Conservation (phyloP, 1,140 invertebrate species). For the Trichomalopsis sarcophagae region DNA sequence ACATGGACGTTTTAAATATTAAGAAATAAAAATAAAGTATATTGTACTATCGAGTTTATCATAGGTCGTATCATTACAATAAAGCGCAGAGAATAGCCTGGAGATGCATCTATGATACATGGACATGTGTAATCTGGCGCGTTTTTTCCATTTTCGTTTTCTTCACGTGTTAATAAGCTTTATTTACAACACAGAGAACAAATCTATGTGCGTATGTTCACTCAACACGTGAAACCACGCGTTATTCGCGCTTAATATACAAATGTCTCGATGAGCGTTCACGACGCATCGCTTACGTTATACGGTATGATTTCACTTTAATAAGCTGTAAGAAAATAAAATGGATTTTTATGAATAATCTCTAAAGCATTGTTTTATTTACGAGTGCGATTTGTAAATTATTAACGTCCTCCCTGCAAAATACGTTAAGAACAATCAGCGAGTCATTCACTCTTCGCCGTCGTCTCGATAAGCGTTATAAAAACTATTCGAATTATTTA, state of each 20-base stretch:
- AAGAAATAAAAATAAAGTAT: conserved; percentile 35
- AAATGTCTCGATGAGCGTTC: neutral
- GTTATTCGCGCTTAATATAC: neutral
- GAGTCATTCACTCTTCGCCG: too few species aligned
- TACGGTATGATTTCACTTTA: conserved; percentile 1
- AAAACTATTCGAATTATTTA: neutral
- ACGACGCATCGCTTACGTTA: neutral
- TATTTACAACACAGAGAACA: neutral
- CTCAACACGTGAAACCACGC: neutral
- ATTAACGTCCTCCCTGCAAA: neutral
- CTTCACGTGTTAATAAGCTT: neutral
- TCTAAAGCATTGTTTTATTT: neutral
- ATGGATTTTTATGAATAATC: conserved; percentile 20
- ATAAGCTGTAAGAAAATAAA: conserved; percentile 12
- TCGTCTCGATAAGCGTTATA: too few species aligned
- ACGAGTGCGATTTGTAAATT: neutral
- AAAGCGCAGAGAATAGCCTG: neutral
- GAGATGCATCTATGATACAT: neutral
- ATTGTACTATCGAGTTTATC: conserved; percentile 20
- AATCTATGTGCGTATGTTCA: neutral
- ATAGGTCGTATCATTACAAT: neutral
- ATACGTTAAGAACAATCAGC: too few species aligned
- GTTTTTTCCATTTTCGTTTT: neutral
- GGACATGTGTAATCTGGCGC: neutral
- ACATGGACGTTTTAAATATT: conserved; percentile 45